Evolutionary conservation across 2,797 vertebrate genomes (phyloP).

Genomic region (Lepilemur septentrionalis): DNA sequence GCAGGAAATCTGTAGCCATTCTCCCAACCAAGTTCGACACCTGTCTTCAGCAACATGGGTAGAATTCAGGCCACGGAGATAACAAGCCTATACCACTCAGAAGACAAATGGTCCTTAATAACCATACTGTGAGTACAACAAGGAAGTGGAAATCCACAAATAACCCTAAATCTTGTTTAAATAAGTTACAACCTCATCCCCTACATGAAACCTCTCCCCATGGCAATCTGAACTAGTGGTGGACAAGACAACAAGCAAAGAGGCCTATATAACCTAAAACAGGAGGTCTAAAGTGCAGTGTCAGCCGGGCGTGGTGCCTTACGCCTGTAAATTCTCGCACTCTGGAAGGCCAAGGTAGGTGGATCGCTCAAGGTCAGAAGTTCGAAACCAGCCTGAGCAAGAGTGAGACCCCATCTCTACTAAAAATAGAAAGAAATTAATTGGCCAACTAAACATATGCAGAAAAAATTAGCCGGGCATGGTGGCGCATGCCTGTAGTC

Average conservation of each 20-base stretch:
- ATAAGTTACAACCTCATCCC: not conserved
- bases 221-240: not conserved
- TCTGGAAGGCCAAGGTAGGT: too few relatives aligned
- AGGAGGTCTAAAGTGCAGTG: not conserved
- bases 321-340: too few relatives aligned
- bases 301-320: not conserved
- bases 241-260: not conserved
- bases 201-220: not conserved
- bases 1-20: constrained; percentile 92
- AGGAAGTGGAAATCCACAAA: not conserved
- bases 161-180: not conserved
- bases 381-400: too few relatives aligned
- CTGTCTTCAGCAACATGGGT: constrained; percentile 80
- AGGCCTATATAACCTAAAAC: not conserved
- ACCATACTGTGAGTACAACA: not conserved
- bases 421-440: too few relatives aligned
- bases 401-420: too few relatives aligned
- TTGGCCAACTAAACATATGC: too few relatives aligned
- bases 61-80: constrained; percentile 90
- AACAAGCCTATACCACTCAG: constrained; percentile 90
- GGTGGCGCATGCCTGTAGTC: too few relatives aligned
- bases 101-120: not conserved
- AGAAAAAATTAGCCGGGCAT: too few relatives aligned
- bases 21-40: constrained; percentile 91
- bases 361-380: too few relatives aligned